These are phyloP conservation scores for Stercorarius parasiticus DNA, from an alignment of 2,113 vertebrate species.

Conservation along the genomic window DNA sequence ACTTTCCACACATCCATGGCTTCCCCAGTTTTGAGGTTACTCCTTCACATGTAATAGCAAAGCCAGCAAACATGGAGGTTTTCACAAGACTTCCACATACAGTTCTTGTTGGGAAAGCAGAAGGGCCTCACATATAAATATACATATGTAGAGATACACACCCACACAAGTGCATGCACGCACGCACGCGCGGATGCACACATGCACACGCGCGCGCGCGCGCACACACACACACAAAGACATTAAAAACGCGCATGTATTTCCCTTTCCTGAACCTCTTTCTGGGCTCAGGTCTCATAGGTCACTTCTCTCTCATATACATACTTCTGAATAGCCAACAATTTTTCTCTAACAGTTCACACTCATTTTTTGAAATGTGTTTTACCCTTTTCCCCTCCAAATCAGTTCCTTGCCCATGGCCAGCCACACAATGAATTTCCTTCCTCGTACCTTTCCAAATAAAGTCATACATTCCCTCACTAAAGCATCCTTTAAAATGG, in stretches of 20 bases:
- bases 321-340: background rate
- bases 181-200: background rate
- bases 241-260: background rate
- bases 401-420: background rate
- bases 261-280: background rate
- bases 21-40: background rate
- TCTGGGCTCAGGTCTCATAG: background rate
- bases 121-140: background rate
- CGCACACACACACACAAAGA: too few species aligned
- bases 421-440: background rate
- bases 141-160: background rate
- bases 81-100: background rate
- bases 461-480: background rate
- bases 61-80: background rate
- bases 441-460: background rate
- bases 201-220: fast-evolving
- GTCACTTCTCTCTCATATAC: background rate
- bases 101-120: background rate
- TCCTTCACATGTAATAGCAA: background rate
- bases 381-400: background rate
- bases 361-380: background rate
- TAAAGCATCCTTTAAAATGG: background rate
- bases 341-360: background rate
- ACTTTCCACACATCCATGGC: background rate
- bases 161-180: fast-evolving